Conservation (phyloP, 2,797 vertebrate species). For the Sebastes minor region DNA sequence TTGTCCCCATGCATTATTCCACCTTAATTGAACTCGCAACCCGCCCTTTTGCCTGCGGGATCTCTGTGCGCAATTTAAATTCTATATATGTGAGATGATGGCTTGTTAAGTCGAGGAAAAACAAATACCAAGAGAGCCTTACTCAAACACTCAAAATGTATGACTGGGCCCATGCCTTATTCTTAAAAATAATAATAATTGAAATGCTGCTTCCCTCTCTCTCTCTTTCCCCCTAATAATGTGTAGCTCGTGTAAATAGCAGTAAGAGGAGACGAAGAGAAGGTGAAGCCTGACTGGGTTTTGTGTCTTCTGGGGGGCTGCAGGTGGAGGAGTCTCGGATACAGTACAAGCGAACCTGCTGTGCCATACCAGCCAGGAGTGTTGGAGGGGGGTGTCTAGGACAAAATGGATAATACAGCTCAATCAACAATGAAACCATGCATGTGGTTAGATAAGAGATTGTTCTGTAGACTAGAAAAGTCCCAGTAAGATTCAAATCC, state of each 20-base stretch:
- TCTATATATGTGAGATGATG: constrained; percentile 69
- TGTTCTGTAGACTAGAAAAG: constrained; percentile 5
- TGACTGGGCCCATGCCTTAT: constrained; percentile 44
- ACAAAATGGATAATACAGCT: constrained; percentile 41
- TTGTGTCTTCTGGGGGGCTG: constrained; percentile 42
- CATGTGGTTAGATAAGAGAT: not conserved
- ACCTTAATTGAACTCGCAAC: constrained; percentile 74
- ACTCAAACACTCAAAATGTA: constrained; percentile 65
- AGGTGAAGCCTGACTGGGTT: constrained; percentile 47
- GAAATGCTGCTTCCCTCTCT: constrained; percentile 47
- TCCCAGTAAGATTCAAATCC: not conserved
- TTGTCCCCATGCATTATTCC: constrained; percentile 77
- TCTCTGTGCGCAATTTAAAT: constrained; percentile 54
- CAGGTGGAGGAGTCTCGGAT: constrained; percentile 66
- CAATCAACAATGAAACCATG: constrained; percentile 38
- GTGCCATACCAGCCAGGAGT: constrained; percentile 60
- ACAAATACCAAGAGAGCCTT: constrained; percentile 70
- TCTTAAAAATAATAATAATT: constrained; percentile 53
- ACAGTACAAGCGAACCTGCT: constrained; percentile 65
- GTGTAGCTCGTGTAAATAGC: constrained; percentile 58
- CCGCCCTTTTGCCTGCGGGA: constrained; percentile 70
- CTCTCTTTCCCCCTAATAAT: constrained; percentile 27
- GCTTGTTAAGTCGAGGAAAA: constrained; percentile 75
- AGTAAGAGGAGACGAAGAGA: constrained; percentile 31
- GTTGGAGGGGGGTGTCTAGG: constrained; percentile 3